phyloP scores from a whole-genome alignment of 2,113 vertebrate species.

The Sula dactylatra region DNA sequence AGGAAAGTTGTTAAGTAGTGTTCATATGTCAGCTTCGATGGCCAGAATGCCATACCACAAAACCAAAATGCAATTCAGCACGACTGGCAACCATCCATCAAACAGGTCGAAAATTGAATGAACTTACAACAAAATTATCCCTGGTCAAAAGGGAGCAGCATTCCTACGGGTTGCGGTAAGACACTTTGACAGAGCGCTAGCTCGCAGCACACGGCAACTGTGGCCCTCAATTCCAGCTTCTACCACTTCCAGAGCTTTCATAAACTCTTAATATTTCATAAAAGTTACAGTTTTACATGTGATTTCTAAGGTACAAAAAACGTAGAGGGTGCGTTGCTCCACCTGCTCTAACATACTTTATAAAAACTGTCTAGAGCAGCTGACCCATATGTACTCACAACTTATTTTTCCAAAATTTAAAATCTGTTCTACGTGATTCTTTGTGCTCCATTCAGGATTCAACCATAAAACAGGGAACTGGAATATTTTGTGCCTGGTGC shows the following conservation, averaged over 20 bases:
- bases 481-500: slow-evolving; percentile 58
- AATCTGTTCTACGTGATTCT: slow-evolving; percentile 61
- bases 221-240: neutral
- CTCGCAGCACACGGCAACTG: neutral
- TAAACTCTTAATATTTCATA: slow-evolving; percentile 76
- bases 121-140: slow-evolving; percentile 60
- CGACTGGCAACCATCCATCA: slow-evolving; percentile 43
- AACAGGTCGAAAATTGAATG: slow-evolving; percentile 63
- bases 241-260: slow-evolving; percentile 66
- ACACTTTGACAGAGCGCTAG: neutral
- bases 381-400: slow-evolving; percentile 59
- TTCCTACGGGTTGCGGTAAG: slow-evolving; percentile 64
- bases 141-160: slow-evolving; percentile 8
- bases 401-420: slow-evolving; percentile 66
- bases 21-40: slow-evolving; percentile 23
- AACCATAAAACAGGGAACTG: slow-evolving; percentile 39
- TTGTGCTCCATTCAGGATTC: neutral
- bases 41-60: neutral
- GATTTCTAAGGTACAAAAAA: slow-evolving; percentile 58
- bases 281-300: slow-evolving; percentile 71
- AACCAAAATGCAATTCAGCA: slow-evolving; percentile 42
- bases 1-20: slow-evolving; percentile 53
- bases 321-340: neutral
- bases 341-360: slow-evolving; percentile 54
- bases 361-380: slow-evolving; percentile 62